Conservation (phyloP, 2,797 vertebrate species). For the Acanthopagrus latus region DNA sequence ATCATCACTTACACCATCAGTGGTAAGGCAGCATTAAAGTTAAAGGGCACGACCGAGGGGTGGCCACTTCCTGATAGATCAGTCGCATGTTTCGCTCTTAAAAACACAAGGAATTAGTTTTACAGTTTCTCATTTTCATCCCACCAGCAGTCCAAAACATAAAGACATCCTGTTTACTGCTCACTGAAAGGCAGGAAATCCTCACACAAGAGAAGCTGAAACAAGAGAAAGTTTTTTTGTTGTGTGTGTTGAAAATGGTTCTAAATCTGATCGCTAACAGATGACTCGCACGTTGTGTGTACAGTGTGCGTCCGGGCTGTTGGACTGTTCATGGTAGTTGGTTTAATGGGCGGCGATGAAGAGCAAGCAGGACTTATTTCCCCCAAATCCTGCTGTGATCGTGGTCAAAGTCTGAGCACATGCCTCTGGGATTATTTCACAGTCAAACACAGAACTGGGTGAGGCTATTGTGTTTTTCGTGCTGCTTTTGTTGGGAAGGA, state of each 20-base stretch:
- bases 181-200: slow-evolving; percentile 50
- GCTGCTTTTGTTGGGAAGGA: slow-evolving; percentile 7
- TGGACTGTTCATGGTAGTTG: not conserved
- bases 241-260: too few species aligned
- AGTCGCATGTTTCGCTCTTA: not conserved
- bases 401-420: slow-evolving; percentile 17
- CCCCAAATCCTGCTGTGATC: slow-evolving; percentile 30
- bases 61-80: not conserved
- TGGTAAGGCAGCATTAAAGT: not conserved
- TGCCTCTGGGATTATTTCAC: slow-evolving; percentile 34
- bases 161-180: slow-evolving; percentile 31
- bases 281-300: too few species aligned
- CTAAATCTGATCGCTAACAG: not conserved
- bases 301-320: too few species aligned
- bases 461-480: slow-evolving; percentile 20
- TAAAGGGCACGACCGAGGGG: not conserved
- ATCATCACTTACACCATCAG: not conserved
- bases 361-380: not conserved
- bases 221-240: not conserved
- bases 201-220: slow-evolving; percentile 25
- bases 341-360: not conserved
- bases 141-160: not conserved
- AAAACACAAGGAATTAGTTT: not conserved
- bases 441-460: slow-evolving; percentile 21
- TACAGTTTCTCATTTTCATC: not conserved